Percentiles rank a stretch among this genome's conserved stretches.
phyloP scores from a whole-genome alignment of 2,797 vertebrate species.

The Antrozous pallidus region DNA sequence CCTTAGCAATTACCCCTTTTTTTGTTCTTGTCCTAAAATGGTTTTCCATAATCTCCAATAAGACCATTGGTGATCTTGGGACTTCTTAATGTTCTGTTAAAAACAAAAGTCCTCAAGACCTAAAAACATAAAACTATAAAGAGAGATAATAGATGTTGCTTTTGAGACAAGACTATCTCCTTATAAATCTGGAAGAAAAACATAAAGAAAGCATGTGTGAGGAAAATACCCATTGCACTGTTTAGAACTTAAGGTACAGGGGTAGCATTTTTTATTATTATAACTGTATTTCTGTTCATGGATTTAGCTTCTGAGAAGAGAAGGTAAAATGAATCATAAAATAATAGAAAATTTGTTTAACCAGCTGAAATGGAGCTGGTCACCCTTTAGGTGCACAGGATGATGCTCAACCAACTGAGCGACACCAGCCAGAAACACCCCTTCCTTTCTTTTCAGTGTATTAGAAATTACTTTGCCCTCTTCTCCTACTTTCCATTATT shows the following conservation, averaged over 20 bases:
- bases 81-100: neutral
- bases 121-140: conserved; percentile 2
- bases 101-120: neutral
- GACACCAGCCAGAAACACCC: conserved; percentile 78
- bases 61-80: neutral
- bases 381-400: neutral
- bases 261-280: neutral
- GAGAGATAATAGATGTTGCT: neutral
- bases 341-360: neutral
- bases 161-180: neutral
- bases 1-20: neutral
- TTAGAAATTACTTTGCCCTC: neutral
- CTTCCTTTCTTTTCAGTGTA: neutral
- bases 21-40: neutral
- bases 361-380: neutral
- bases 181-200: neutral
- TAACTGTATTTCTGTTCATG: neutral
- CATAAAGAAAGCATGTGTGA: neutral
- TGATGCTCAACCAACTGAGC: neutral
- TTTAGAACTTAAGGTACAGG: neutral
- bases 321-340: neutral
- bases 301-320: neutral
- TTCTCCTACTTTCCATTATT: neutral
- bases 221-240: neutral
- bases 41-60: neutral